phyloP scores from a whole-genome alignment of 2,888 invertebrate species.

The Tuta absoluta region DNA sequence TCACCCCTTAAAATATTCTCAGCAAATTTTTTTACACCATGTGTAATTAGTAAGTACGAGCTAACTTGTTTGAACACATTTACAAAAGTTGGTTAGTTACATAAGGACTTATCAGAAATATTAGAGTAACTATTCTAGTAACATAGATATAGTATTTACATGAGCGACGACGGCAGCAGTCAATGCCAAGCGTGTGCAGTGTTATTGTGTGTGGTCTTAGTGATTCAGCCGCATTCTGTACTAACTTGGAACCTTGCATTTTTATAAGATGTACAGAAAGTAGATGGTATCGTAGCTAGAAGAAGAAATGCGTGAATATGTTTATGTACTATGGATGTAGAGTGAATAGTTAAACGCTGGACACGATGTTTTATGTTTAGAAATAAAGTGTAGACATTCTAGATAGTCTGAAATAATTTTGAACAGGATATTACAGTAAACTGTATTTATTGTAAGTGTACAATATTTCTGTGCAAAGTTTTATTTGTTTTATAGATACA shows the following conservation, averaged over 20 bases:
- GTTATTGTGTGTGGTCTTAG: slow-evolving; percentile 27
- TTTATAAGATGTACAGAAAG: background rate
- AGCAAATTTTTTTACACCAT: too few species aligned
- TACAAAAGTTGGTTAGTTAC: background rate
- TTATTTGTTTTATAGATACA: background rate
- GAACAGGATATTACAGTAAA: background rate
- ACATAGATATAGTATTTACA: slow-evolving; percentile 11
- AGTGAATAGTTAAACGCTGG: background rate
- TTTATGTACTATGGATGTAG: background rate
- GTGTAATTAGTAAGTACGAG: background rate
- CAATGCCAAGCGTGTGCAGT: slow-evolving; percentile 35
- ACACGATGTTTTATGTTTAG: background rate
- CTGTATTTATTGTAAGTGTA: slow-evolving; percentile 2
- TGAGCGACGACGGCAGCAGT: slow-evolving; percentile 31
- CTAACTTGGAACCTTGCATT: background rate
- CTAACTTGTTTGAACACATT: background rate
- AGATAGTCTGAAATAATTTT: background rate
- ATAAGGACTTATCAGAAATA: background rate
- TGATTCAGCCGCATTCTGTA: slow-evolving; percentile 19
- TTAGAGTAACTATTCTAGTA: slow-evolving; percentile 24
- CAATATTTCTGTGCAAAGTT: background rate
- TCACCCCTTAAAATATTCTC: too few species aligned
- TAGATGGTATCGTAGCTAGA: background rate
- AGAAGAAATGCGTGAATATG: slow-evolving; percentile 5
- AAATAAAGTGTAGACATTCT: slow-evolving; percentile 1